Percentiles rank a stretch among this genome's conserved stretches.
Conservation (phyloP, 2,888 invertebrate species). For the Syrista parreyssii region DNA sequence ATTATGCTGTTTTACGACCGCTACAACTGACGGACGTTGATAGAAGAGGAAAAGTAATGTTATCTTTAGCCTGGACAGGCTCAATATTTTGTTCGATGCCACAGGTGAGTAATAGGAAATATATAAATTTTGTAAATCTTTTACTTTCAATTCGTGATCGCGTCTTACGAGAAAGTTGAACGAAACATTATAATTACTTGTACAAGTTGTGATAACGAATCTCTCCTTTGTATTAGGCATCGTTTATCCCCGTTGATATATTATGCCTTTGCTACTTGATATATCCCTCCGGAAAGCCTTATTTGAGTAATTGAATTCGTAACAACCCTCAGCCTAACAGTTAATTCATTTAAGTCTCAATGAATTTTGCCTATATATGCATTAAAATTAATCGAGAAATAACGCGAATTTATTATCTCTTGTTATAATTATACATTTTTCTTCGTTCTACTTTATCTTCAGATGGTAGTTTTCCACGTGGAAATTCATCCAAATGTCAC, state of each 20-base stretch:
- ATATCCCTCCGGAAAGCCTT: not conserved
- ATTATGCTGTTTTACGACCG: slow-evolving; percentile 87
- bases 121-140: not conserved
- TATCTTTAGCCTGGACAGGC: slow-evolving; percentile 83
- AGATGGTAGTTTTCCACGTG: slow-evolving; percentile 88
- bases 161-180: not conserved
- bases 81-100: slow-evolving; percentile 86
- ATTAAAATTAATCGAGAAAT: not conserved
- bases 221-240: slow-evolving; percentile 5
- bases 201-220: not conserved
- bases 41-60: slow-evolving; percentile 80
- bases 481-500: slow-evolving; percentile 84
- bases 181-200: not conserved
- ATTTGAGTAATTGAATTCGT: not conserved
- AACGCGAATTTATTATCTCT: not conserved
- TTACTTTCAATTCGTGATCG: not conserved
- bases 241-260: not conserved
- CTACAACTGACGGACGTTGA: slow-evolving; percentile 80
- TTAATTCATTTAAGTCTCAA: not conserved
- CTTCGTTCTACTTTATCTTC: slow-evolving; percentile 40
- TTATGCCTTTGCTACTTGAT: not conserved
- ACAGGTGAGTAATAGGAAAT: slow-evolving; percentile 72
- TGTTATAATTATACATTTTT: not conserved
- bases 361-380: no score
- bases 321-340: not conserved